Evolutionary conservation across 2,113 vertebrate genomes (phyloP), one percentile per base, ranked within the genome.

Genomic region (Heloderma charlesbogerti): DNA sequence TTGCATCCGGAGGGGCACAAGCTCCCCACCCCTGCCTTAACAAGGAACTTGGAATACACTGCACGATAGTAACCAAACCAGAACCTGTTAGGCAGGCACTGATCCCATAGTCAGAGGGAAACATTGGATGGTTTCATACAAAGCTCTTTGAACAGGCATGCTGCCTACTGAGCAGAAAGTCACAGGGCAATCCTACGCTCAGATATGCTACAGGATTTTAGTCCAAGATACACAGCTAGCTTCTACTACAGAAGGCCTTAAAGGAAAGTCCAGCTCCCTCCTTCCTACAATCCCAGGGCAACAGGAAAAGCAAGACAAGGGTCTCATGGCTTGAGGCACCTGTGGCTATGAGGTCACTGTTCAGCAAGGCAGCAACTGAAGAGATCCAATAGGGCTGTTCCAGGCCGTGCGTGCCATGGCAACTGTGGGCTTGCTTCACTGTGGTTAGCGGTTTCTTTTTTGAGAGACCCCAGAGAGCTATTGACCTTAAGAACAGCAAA

Each of bases 391-490:
- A 97, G 57, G 98, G 98, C 96, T 98, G 98, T 94, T 98, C 96
- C 93, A 99, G 94, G 75, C 97, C 98, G 0, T 80, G 79, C 2
- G 97, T 95, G 1, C 98, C 98, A 54, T 96, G 97, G 84, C 95
- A 96, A 96, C 99, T 98, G 0, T 99, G 99, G 0, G 98, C 98
- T 92, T 97, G 95, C 92, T 97, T 98, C 86, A 98, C 98, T 12
- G 98, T 97, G 0, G 95, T 96, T 43, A 99, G 96, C 0, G 99
- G 99, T 95, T 98, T 98, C 97, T 99, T 99, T 97, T 98, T 99
- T 12, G 98, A 98, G 91, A 99, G 98, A 0, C 98, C 98, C 99
- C 99, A 99, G 81, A 99, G 89, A 48, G 97, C 98, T 83, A 99
- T 84, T 0, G 98, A 99, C 78, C 99, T 90, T 99, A 95, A 3